Evolutionary conservation across 2,888 invertebrate genomes (phyloP), one percentile per base, ranked within the genome.

Genomic region (Caenorhabditis japonica): DNA sequence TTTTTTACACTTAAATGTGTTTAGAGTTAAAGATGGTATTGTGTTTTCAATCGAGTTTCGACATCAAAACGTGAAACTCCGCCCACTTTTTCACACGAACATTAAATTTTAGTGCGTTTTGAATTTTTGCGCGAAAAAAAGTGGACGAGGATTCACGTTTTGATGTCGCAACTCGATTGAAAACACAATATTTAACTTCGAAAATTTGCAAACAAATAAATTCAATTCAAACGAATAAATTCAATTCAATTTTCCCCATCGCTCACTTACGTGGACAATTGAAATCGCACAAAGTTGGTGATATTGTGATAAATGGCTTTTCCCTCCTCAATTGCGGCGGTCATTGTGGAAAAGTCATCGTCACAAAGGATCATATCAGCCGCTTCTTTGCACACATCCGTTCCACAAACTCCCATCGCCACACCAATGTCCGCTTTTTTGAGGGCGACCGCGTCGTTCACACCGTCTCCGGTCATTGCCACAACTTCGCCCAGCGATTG

Each of bases 301-400:
- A 99, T 99, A 89, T 99, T 99, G 90, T 97, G 94, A 91, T 97
- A 99, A 88, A 99, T 99, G 71, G 94, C 95, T 89, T 99, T 99
- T 43, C 88, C 88, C 72, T 87, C 88, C 89, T 99, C 99, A 84
- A 99, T 97, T 7, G 99, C 99, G 38, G 95, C 89, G 76, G 97
- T 93, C 74, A 97, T 96, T 5, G 97, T 97, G 84, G 93, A 93
- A 88, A 99, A 99, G 90, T 99, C 95, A 88, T 99, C 97, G 88
- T 99, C 94, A 1, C 97, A 94, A 3, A 99, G 91, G 79, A 99
- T 97, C 97, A 99, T 97, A 87, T 99, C 99, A 1, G 99, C 94
- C 0, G 99, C 99, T 89, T 99, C 99, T 89, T 99, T 99, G 88
- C 96, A 97, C 17, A 86, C 85, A 61, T 85, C 85, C 1, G 85